These are phyloP conservation scores for Pangasianodon gigas DNA, from an alignment of 2,113 vertebrate genomes.

Conservation along the genomic window DNA sequence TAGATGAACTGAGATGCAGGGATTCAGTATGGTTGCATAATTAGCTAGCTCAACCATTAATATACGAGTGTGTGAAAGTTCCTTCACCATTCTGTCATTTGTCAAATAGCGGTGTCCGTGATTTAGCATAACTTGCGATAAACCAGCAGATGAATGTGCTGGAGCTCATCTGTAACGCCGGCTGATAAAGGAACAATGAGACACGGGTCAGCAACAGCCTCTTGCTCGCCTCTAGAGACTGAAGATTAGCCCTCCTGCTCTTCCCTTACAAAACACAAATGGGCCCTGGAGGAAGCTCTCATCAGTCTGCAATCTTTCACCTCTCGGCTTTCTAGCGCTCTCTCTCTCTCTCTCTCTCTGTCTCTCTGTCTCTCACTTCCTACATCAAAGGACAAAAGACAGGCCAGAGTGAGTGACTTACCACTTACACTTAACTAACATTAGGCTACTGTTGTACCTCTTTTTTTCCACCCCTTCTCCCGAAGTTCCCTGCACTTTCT, in stretches of 20 bases:
- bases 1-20: no score
- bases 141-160: conserved; percentile 60
- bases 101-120: not conserved
- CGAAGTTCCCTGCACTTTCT: not conserved
- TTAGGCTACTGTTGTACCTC: conserved; percentile 61
- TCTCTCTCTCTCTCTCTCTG: not conserved
- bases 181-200: conserved; percentile 85
- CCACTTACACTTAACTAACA: conserved; percentile 58
- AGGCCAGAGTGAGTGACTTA: conserved; percentile 64
- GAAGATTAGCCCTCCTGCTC: conserved; percentile 84
- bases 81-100: conserved; percentile 8
- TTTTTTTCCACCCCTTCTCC: not conserved
- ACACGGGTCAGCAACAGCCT: conserved; percentile 75
- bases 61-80: not conserved
- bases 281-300: conserved; percentile 77
- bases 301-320: conserved; percentile 84
- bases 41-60: not conserved
- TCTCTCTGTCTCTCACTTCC: conserved; percentile 13
- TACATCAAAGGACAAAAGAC: conserved; percentile 65
- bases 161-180: conserved; percentile 65
- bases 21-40: not conserved
- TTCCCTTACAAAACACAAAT: conserved; percentile 86
- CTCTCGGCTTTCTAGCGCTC: conserved; percentile 60
- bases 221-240: conserved; percentile 76
- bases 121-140: conserved; percentile 48